A percentile compares a stretch with the other conserved stretches of the same genome.
Evolutionary conservation across 2,888 invertebrate species (phyloP).

Genomic region (Tuta absoluta): DNA sequence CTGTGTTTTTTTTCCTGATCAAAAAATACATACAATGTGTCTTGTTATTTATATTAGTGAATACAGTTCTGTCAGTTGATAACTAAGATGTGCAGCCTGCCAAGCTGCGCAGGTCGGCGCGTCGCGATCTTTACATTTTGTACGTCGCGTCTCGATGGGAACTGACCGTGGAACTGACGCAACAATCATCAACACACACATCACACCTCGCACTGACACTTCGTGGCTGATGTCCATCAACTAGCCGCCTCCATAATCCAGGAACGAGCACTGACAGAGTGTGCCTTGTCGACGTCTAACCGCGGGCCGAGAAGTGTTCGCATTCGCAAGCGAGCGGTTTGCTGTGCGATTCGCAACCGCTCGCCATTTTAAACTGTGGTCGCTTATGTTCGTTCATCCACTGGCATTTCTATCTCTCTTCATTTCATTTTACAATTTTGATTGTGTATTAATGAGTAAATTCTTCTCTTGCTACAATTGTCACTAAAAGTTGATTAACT

Average conservation of each 20-base stretch:
- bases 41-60: too few relatives aligned
- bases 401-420: slow-evolving; percentile 65
- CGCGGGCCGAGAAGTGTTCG: neutral
- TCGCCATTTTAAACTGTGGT: slow-evolving; percentile 47
- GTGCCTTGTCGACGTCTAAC: slow-evolving; percentile 6
- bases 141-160: too few relatives aligned
- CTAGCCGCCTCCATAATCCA: slow-evolving; percentile 4
- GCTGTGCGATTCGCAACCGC: neutral
- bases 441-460: slow-evolving; percentile 58
- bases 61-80: too few relatives aligned
- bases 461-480: slow-evolving; percentile 69
- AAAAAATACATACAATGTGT: too few relatives aligned
- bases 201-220: slow-evolving; percentile 57
- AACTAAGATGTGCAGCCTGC: too few relatives aligned
- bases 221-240: slow-evolving; percentile 55
- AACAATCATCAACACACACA: slow-evolving; percentile 39
- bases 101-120: too few relatives aligned
- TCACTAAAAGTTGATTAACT: slow-evolving; percentile 77
- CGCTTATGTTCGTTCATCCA: slow-evolving; percentile 65
- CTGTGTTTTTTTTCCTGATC: too few relatives aligned
- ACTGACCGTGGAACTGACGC: neutral
- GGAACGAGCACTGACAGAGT: neutral
- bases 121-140: too few relatives aligned
- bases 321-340: neutral
- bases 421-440: slow-evolving; percentile 58